Base-by-base conservation (phyloP, 2,888 invertebrate genomes). In the Blomia tropicalis region DNA sequence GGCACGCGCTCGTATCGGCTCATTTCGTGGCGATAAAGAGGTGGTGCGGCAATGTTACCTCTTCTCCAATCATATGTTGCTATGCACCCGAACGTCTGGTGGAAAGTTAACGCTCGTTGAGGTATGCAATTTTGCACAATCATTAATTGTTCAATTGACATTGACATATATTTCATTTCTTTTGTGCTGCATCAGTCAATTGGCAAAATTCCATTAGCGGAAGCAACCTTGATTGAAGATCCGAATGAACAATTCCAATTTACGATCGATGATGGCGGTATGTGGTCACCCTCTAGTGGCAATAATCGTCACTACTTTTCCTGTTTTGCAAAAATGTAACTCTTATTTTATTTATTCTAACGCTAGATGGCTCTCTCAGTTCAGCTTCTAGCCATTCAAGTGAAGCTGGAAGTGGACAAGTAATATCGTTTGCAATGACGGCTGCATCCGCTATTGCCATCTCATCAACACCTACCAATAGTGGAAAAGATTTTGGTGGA, bases 51-150 rank as follows among this genome's bases (percentile, higher is more conserved):
- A 89, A 72, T 88, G 89, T 67, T 91, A 87, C 72, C 79, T 91
- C 23, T 91, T 91, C 76, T 88, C 89, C 66, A 89, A 89, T 77
- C 87, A 89, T 73, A 78, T 90, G 68, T 82, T 91, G 67, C 78
- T 90, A 58, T 85, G 88, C 1, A 89, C 86, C 2, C 79, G 80
- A 62, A 83, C 85, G 0, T 81, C 86, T 1, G 87, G 83, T 63
- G 90, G 90, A 3, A 79, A 87, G 63, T 79, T 91, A n/a, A 89
- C 88, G 73, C 78, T 91, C 25, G 81, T 83, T 44, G 84, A 86
- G n/a, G 70, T 69, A 62, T 54, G 2, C 47, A 53, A 1, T 59
- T 56, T 32, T 23, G 5, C 14, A 27, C 7, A 30, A 58, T 23
- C 59, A 43, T 41, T 43, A 7, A 11, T 29, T 22, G 32, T 23